A percentile compares a stretch with the other conserved stretches of the same genome.
Conservation (phyloP, 1,140 invertebrate species). For the Calliopsis andreniformis region DNA sequence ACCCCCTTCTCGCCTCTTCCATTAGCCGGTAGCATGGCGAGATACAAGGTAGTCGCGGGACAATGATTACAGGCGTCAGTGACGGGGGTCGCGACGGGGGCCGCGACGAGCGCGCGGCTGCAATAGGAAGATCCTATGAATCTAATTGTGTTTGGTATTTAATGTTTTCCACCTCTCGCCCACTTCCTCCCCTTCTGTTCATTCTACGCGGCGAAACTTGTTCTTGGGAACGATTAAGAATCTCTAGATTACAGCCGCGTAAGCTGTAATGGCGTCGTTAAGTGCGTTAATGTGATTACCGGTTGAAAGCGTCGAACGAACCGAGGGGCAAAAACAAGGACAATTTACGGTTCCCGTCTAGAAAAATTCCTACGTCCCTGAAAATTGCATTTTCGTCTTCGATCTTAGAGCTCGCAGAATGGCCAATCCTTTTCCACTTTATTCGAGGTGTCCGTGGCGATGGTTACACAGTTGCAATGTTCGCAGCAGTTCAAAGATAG, state of each 20-base stretch:
- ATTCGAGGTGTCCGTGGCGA: too few species aligned
- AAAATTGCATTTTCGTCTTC: not conserved
- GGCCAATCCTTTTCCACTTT: too few species aligned
- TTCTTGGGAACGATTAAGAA: slow-evolving; percentile 60
- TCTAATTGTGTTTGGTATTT: slow-evolving; percentile 60
- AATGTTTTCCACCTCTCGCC: slow-evolving; percentile 44
- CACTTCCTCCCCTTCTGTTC: not conserved
- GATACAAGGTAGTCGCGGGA: slow-evolving; percentile 35
- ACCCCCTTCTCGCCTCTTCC: not conserved
- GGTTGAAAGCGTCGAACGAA: slow-evolving; percentile 58
- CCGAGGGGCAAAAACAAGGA: slow-evolving; percentile 52
- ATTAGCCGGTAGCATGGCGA: slow-evolving; percentile 1
- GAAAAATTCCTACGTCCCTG: slow-evolving; percentile 20
- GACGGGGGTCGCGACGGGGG: too few species aligned
- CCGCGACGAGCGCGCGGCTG: too few species aligned
- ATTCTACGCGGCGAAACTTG: slow-evolving; percentile 19
- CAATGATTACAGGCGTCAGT: slow-evolving; percentile 35
- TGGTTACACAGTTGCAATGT: not conserved
- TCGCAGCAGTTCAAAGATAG: not conserved
- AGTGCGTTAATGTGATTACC: slow-evolving; percentile 66
- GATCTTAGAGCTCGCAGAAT: too few species aligned
- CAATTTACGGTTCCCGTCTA: slow-evolving; percentile 44
- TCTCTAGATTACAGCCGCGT: slow-evolving; percentile 52
- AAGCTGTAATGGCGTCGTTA: slow-evolving; percentile 63
- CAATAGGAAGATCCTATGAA: slow-evolving; percentile 50